A percentile compares a stretch with the other conserved stretches of the same genome.
These are phyloP conservation scores for Todiramphus saurophagus DNA, from an alignment of 2,113 vertebrate genomes.

Conservation along the genomic window DNA sequence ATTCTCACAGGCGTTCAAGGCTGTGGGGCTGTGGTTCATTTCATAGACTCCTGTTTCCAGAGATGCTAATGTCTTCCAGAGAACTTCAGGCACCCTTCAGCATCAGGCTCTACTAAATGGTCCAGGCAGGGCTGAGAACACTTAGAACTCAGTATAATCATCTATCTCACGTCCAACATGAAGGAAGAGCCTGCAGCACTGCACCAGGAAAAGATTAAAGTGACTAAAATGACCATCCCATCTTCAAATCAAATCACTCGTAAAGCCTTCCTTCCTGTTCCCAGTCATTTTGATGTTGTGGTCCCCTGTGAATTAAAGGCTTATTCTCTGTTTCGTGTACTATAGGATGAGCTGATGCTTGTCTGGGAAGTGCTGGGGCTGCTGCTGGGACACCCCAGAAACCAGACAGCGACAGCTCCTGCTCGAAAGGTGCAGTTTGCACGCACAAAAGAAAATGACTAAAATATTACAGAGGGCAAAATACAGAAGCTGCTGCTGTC, in stretches of 20 bases:
- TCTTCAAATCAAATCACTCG: background rate
- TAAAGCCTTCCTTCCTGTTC: background rate
- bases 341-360: background rate
- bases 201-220: background rate
- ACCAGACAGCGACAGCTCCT: background rate
- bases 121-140: background rate
- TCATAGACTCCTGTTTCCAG: background rate
- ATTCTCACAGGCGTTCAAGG: background rate
- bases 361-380: background rate
- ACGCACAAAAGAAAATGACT: background rate
- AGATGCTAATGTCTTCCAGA: background rate
- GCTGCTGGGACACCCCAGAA: background rate
- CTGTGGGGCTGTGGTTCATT: fast-evolving
- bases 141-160: fast-evolving
- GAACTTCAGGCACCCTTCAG: background rate
- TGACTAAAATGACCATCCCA: background rate
- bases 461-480: background rate
- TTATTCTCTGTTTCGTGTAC: background rate
- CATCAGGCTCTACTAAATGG: background rate
- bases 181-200: background rate
- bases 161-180: fast-evolving
- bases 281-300: background rate
- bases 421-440: background rate
- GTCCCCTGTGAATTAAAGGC: background rate
- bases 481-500: background rate